Conservation (phyloP, 2,797 vertebrate species). For the Spea hammondii region DNA sequence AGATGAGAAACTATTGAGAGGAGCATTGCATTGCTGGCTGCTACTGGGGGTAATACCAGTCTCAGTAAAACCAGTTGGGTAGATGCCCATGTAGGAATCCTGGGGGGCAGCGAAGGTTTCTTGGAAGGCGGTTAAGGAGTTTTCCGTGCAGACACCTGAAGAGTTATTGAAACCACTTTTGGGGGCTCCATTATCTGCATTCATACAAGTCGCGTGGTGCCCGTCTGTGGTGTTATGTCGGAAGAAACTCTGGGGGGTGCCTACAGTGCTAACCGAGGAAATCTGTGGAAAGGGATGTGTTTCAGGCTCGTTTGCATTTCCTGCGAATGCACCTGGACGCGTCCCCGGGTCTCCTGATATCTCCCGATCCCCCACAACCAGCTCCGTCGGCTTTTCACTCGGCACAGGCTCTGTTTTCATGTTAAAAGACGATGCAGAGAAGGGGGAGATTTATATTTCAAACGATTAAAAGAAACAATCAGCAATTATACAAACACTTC, state of each 20-base stretch:
- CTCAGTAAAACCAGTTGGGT: background rate
- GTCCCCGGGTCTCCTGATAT: background rate
- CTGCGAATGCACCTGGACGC: background rate
- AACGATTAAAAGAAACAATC: too few species aligned
- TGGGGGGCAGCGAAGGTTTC: constrained; percentile 4
- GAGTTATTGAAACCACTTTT: background rate
- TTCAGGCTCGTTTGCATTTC: background rate
- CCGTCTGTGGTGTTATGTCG: background rate
- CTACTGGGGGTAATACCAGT: background rate
- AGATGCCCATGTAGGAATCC: background rate
- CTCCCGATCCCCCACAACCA: background rate
- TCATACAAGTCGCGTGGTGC: background rate
- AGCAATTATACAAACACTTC: too few species aligned
- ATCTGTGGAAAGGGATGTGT: background rate
- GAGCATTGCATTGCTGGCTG: background rate
- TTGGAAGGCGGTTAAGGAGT: background rate
- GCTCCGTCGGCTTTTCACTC: background rate
- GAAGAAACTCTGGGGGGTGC: background rate
- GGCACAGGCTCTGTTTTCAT: constrained; percentile 11
- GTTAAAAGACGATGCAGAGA: background rate
- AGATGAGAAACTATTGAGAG: background rate
- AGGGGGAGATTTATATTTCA: background rate
- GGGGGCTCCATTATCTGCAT: background rate
- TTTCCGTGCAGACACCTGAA: background rate
- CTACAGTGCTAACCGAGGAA: background rate